Conservation (phyloP, 30 jellyfish, hydroid and myxozoan species). For the Aurelia aurita complex sp. Pacific region DNA sequence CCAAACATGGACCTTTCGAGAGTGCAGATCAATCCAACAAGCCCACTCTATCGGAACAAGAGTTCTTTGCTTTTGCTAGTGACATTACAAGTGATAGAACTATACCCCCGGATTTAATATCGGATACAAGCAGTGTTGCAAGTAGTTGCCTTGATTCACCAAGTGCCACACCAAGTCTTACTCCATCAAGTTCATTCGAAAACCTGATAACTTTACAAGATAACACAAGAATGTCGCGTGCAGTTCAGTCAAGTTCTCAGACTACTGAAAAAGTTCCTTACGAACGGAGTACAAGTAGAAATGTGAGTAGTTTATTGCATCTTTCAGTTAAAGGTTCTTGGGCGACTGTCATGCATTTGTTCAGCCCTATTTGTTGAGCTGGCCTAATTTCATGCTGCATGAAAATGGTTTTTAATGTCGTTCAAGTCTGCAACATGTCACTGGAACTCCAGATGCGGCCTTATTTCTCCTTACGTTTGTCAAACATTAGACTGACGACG, state of each 20-base stretch:
- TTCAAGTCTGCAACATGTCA: too few relatives aligned
- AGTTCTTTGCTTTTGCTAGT: background rate
- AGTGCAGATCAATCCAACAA: conserved; percentile 2
- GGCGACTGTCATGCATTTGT: too few relatives aligned
- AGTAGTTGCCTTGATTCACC: conserved; percentile 74
- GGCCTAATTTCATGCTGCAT: too few relatives aligned
- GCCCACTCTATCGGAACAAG: conserved; percentile 1
- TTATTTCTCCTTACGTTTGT: too few relatives aligned
- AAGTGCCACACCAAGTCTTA: conserved; percentile 60
- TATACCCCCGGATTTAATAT: conserved; percentile 53
- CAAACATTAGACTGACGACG: too few relatives aligned
- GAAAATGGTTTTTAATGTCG: too few relatives aligned
- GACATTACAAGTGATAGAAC: conserved; percentile 4
- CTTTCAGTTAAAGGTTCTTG: too few relatives aligned
- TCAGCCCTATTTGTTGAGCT: too few relatives aligned
- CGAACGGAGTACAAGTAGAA: conserved; percentile 19
- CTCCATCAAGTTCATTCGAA: conserved; percentile 80
- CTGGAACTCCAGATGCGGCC: too few relatives aligned
- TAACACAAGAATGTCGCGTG: conserved; percentile 9
- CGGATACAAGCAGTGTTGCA: conserved; percentile 65
- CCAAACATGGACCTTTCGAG: conserved; percentile 7
- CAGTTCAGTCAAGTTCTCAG: conserved; percentile 12
- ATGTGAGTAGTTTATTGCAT: background rate
- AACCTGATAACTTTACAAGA: conserved; percentile 22
- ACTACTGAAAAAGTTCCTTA: conserved; percentile 7